Base-by-base conservation (phyloP, 2,113 vertebrate genomes). In the Thamnaconus septentrionalis region DNA sequence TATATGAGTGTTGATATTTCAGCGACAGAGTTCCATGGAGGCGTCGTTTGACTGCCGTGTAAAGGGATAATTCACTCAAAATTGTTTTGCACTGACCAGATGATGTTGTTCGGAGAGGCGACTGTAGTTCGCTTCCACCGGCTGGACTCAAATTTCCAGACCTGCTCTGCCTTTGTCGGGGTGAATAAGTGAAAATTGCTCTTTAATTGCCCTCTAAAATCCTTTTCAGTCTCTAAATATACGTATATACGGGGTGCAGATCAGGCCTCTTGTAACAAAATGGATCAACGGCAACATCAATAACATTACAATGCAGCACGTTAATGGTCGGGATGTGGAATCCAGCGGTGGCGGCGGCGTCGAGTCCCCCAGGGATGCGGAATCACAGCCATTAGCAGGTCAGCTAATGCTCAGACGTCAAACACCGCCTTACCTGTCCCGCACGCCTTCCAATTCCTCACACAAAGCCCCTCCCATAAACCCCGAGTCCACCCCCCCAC, bases 351-450 rank as follows among this genome's bases (percentile, higher is more conserved):
- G 7, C 48, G 4, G 6, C 11, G 12, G 6, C 8, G n/a, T 10
- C 9, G n/a, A 18, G 46, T 56, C 63, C 75, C 64, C 77, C 6
- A 4, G 75, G 77, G 67, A 73, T 7, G 4, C 10, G 42, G 55
- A 61, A 59, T 77, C 49, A 71, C 62, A 49, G 3, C 70, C 65
- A 52, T 76, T 73, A 74, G 74, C 73, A 56, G 49, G 62, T 5
- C 1, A 39, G 50, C 69, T 10, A 66, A 78, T 82, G 69, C 71
- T 80, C 67, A 55, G 18, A 41, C 41, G 57, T 76, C 81, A 76
- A 31, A 9, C 48, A 42, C 11, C 5, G 42, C 56, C 39, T 39
- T 45, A 1, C 7, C 44, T 68, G 56, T 42, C 41, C 64, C 9
- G 57, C 67, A 82, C 48, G 51, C 45, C 46, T 73, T 69, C 67